A percentile compares a stretch with the other conserved stretches of the same genome.
Conservation (phyloP, 2,888 invertebrate species). For the Allolobophora icterica region DNA sequence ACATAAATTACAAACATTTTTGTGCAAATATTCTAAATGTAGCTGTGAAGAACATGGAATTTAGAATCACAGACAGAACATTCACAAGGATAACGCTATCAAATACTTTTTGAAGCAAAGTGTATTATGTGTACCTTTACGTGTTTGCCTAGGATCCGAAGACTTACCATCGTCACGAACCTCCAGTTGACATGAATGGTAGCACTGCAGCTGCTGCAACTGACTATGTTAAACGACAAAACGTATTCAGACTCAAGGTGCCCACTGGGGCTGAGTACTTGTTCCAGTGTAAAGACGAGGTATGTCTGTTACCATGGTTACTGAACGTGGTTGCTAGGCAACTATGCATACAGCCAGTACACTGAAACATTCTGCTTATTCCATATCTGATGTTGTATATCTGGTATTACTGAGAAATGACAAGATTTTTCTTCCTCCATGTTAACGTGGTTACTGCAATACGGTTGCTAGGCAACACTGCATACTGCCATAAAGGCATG, state of each 20-base stretch:
- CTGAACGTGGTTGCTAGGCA: not conserved
- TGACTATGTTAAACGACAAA: conserved; percentile 98
- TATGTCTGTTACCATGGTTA: conserved; percentile 47
- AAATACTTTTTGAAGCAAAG: not conserved
- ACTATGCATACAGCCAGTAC: no score
- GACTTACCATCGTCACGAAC: conserved; percentile 82
- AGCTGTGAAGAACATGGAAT: no score
- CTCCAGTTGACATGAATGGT: conserved; percentile 83
- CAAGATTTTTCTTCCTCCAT: not conserved
- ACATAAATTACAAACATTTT: no score
- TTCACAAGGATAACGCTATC: no score
- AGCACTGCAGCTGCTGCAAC: conserved; percentile 86
- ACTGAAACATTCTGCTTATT: no score
- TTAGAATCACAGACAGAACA: no score
- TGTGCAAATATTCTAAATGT: no score
- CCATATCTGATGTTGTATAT: not conserved
- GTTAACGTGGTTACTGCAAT: not conserved
- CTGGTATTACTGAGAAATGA: not conserved
- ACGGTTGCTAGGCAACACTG: no score
- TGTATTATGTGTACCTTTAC: not conserved
- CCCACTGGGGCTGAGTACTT: conserved; percentile 93
- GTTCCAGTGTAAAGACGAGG: conserved; percentile 92
- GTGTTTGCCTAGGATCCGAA: conserved; percentile 76
- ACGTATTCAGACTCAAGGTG: conserved; percentile 94
- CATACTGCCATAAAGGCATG: not conserved